A percentile compares a stretch with the other conserved stretches of the same genome.
These are phyloP conservation scores for Drosophila kanekoi DNA, from an alignment of 2,888 invertebrate species.

Conservation along the genomic window DNA sequence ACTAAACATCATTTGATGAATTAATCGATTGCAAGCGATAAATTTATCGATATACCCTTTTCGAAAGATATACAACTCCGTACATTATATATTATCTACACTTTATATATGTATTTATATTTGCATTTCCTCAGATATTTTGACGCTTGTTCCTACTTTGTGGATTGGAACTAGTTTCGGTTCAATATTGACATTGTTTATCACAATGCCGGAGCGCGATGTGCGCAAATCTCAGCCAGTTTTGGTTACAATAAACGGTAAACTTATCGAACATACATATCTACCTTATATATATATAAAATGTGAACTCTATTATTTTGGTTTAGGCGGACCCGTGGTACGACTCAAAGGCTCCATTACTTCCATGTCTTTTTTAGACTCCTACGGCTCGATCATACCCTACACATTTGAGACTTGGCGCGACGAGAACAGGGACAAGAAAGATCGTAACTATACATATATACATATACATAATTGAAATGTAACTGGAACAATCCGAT, in stretches of 20 bases:
- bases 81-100: no score
- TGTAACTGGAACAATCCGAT: neutral
- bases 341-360: constrained; percentile 97
- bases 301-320: constrained; percentile 57
- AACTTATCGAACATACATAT: constrained; percentile 57
- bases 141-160: constrained; percentile 93
- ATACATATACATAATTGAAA: neutral
- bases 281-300: neutral
- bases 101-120: neutral
- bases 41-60: no score
- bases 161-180: constrained; percentile 99
- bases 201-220: constrained; percentile 93
- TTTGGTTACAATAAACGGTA: constrained; percentile 94
- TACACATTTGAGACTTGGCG: constrained; percentile 96
- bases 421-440: constrained; percentile 89
- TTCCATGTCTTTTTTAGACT: constrained; percentile 98
- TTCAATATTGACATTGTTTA: constrained; percentile 96
- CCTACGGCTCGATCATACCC: constrained; percentile 95
- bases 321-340: constrained; percentile 96
- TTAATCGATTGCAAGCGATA: no score
- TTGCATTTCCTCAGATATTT: constrained; percentile 89
- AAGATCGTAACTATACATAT: constrained; percentile 81
- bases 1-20: no score
- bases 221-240: constrained; percentile 93
- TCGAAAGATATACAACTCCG: no score